Evolutionary conservation across 2,797 vertebrate species (phyloP).

Genomic region (Momotus momota): DNA sequence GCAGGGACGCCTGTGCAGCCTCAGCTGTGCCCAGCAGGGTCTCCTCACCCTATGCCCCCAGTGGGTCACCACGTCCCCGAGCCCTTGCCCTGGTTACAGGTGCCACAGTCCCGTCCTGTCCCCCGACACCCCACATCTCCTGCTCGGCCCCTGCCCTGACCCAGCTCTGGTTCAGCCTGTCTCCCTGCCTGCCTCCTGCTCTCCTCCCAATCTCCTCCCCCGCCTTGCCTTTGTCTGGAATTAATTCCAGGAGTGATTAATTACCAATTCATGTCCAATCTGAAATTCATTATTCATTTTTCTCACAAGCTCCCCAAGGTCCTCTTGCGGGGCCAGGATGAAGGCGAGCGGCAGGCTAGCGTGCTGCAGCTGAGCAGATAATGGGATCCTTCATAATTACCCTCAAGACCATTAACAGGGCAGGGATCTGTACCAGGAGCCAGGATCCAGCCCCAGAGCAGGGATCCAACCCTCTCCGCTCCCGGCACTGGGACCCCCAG

Average conservation of each 20-base stretch:
- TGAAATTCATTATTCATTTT: slow-evolving; percentile 78
- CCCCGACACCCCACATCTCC: neutral
- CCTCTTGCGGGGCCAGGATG: slow-evolving; percentile 36
- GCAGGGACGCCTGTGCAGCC: fast-evolving
- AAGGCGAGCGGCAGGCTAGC: slow-evolving; percentile 4
- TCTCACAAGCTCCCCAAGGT: slow-evolving; percentile 70
- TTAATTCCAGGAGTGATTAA: slow-evolving; percentile 78
- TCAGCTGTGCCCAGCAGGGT: neutral
- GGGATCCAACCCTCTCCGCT: neutral
- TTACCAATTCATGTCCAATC: slow-evolving; percentile 76
- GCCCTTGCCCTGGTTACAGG: neutral
- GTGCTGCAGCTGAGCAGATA: slow-evolving; percentile 63
- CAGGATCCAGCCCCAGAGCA: neutral
- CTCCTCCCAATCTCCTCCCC: neutral
- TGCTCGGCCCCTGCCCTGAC: neutral
- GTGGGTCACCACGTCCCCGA: fast-evolving
- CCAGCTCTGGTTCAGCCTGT: neutral
- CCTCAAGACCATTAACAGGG: slow-evolving; percentile 68
- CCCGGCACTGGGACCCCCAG: neutral
- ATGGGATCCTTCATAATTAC: slow-evolving; percentile 76
- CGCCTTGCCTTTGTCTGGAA: slow-evolving; percentile 60
- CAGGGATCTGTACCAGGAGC: slow-evolving; percentile 26
- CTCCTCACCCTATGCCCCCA: neutral
- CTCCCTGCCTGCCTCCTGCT: neutral
- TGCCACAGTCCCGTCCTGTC: neutral